Base-by-base conservation (phyloP, 1,140 invertebrate species). In the Drosophila funebris region DNA sequence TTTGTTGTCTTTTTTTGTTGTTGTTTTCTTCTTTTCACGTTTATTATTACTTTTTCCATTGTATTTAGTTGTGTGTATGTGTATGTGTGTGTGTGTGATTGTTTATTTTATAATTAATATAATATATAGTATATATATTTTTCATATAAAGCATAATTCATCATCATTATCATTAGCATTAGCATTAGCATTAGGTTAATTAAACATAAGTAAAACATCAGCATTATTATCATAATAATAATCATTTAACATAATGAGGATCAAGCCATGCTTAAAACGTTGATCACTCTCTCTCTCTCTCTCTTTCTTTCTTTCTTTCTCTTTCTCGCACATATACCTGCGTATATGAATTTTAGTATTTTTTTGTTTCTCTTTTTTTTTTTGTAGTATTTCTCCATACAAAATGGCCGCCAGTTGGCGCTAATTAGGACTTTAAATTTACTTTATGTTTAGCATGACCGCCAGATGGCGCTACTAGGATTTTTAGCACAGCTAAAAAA, bases 401-500 rank as follows among this genome's bases (percentile, higher is more conserved):
- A 81, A 85, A 82, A 66, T 72, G 62, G 44, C 33, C 41, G 60
- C 60, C 62, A 67, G 33, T 44, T 67, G 61, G 68, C 69, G 29
- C 27, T 46, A 27, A 14, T 58, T 60, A 14, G 4, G 29, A 14
- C 9, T 36, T 52, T 31, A 13, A 24, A 14, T 48, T 48, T 24
- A 14, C 8, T 22, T 48, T 44, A 44, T 22, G 20, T 6, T 52
- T 33, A 52, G 48, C 79, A 62, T 69, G 66, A 29, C 27, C 54
- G 54, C 64, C 66, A 69, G 56, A 16, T 62, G 58, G 66, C 66
- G 48, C 50, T 39, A 54, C 11, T 54, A 39, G 31, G 9, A 39
- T 18, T 46, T 76, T 83, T 87, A 87, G 82, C 82, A 87, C 82
- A 87, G 82, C 82, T 87, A 87, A 85, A 75, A 64, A 85, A 74